Evolutionary conservation across 2,113 vertebrate species (phyloP), one percentile per base, ranked within the genome.

Genomic region (Tenrec ecaudatus): DNA sequence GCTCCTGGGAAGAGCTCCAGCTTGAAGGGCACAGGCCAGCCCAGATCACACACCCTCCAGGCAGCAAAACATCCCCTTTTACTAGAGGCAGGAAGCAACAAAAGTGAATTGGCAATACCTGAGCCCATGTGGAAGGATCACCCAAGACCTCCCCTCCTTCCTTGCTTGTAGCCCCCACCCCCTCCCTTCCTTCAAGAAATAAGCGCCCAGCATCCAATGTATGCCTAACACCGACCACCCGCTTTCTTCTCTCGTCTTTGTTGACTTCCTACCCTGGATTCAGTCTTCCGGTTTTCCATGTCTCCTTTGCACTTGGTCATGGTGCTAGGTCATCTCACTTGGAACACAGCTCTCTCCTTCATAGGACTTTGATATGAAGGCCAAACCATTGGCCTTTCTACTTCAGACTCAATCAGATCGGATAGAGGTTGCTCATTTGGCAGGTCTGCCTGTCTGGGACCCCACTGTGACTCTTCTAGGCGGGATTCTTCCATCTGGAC

Each of bases 141-240:
- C n/a, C 57, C 64, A 8, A 68, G 60, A 16, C 19, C 68, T 8
- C 19, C 29, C 4, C 2, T 23, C 17, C 23, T 5, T 22, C n/a
- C 7, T 8, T 0, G 10, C 3, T 4, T 17, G 33, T 12, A 1
- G 0, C 9, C 40, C 14, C 57, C 43, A 20, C 20, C 31, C 29
- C n/a, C 3, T 23, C 8, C 9, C 31, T 25, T 10, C 40, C 15
- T 4, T 4, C 4, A 31, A 0, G 36, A 36, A 0, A 40, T 25
- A 3, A 0, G 3, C 47, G 22, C 15, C 7, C 40, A 29, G 15
- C 3, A 0, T 12, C 77, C 16, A 0, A 27, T n/a, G 0, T 11
- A 14, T 3, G 40, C 38, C 62, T 66, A 0, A 22, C 29, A 1
- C 36, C 9, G 23, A 25, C 38, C 27, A 0, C 11, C 3, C 12